Base-by-base conservation (phyloP, 2,888 invertebrate species). In the Bombyx huttoni region DNA sequence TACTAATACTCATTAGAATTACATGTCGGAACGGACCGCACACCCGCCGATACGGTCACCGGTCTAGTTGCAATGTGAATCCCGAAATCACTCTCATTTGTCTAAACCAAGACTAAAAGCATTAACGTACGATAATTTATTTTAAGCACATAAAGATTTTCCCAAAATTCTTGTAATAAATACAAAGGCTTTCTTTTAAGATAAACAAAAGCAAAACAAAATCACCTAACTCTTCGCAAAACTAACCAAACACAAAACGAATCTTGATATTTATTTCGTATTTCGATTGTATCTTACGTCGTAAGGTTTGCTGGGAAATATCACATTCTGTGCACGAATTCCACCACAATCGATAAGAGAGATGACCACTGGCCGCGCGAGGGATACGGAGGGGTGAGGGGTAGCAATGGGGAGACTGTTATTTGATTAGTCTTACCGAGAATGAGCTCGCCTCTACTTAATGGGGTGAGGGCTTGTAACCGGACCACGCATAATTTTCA, bases 391-490 rank as follows among this genome's bases (percentile, higher is more conserved):
- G 64, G 65, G 62, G 62, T 48, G 55, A 54, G 64, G 67, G 70
- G 70, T 64, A 62, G 64, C 64, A 69, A 65, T 74, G 76, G 86
- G 87, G 85, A 78, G 87, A 80, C 84, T 81, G 87, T 89, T 89
- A 89, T 89, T 89, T 89, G 89, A 89, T 89, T 89, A 89, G 89
- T 88, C 89, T 86, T 87, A 83, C 88, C 81, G 87, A 87, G 89
- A 89, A 89, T 88, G 89, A 89, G 83, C 82, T 81, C 85, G 83
- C 81, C 80, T 83, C 81, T 77, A 80, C 81, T 85, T 85, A 86
- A 86, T 85, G 81, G 87, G 86, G 86, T 82, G 86, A 86, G 81
- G 79, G 81, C 82, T 78, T 86, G 86, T 85, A 86, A 87, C 82
- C 75, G 78, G 84, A 85, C 79, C 73, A 77, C 77, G 78, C 83